Percentiles rank a stretch among this genome's conserved stretches.
Evolutionary conservation across 2,888 invertebrate species (phyloP).

Genomic region (Amorpha juglandis): DNA sequence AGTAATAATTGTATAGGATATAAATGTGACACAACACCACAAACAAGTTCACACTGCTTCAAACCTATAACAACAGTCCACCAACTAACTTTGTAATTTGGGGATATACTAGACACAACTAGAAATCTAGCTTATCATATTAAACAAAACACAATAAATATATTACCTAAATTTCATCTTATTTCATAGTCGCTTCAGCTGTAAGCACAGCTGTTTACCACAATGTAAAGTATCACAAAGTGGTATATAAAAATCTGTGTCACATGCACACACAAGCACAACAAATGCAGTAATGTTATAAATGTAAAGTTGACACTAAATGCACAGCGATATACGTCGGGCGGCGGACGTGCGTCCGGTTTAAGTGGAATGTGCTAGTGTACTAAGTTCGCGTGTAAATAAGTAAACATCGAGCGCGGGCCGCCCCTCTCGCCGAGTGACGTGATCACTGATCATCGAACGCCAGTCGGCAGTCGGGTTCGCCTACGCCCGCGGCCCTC

Average conservation of each 20-base stretch:
- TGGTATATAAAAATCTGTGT: conserved; percentile 44
- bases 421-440: conserved; percentile 69
- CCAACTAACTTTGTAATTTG: conserved; percentile 26
- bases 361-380: conserved; percentile 76
- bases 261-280: conserved; percentile 60
- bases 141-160: conserved; percentile 37
- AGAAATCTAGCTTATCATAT: conserved; percentile 39
- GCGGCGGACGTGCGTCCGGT: conserved; percentile 56
- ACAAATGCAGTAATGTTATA: conserved; percentile 56
- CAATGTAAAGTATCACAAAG: conserved; percentile 44
- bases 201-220: conserved; percentile 64
- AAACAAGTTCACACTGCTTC: conserved; percentile 50
- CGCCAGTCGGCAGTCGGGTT: conserved; percentile 38
- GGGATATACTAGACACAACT: conserved; percentile 37
- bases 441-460: conserved; percentile 48
- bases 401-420: conserved; percentile 73
- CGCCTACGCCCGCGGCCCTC: conserved; percentile 63
- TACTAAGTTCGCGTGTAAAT: conserved; percentile 73
- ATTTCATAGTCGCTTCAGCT: conserved; percentile 76
- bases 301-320: conserved; percentile 70
- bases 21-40: conserved; percentile 26
- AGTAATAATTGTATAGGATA: conserved; percentile 19
- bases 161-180: conserved; percentile 82
- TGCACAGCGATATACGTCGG: conserved; percentile 65
- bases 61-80: conserved; percentile 33